Evolutionary conservation across 2,113 vertebrate species (phyloP).

Genomic region (Heterocephalus glaber): DNA sequence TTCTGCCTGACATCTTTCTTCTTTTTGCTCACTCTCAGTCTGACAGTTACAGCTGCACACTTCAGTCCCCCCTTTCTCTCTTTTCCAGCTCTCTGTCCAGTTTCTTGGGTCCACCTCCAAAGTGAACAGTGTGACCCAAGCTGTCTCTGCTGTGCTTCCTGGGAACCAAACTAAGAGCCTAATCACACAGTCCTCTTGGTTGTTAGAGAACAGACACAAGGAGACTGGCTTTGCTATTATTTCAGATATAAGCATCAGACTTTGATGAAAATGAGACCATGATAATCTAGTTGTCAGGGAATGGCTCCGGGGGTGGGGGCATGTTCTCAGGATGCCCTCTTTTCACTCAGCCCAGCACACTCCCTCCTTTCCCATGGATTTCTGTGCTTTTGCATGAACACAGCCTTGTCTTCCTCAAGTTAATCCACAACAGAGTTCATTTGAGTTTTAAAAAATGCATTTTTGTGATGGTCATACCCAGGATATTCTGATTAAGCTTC

Average conservation of each 20-base stretch:
- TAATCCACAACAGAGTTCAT: not conserved
- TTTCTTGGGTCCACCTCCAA: not conserved
- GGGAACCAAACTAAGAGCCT: no score
- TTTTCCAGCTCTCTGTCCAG: not conserved
- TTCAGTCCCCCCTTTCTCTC: no score
- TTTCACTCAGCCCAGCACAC: not conserved
- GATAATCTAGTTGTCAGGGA: accelerated
- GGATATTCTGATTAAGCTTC: not conserved
- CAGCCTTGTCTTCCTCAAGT: not conserved
- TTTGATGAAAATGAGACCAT: not conserved
- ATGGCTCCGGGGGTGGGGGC: not conserved
- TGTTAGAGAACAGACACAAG: not conserved
- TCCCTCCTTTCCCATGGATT: not conserved
- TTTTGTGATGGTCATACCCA: not conserved
- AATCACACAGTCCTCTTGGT: not conserved
- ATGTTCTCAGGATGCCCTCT: accelerated
- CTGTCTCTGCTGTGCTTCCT: accelerated
- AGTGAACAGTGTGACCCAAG: not conserved
- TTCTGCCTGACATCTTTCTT: not conserved
- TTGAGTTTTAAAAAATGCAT: not conserved
- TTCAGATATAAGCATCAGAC: not conserved
- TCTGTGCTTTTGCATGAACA: not conserved
- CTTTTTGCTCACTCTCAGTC: not conserved
- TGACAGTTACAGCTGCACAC: no score
- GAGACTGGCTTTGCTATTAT: not conserved